A percentile compares a stretch with the other conserved stretches of the same genome.
Conservation (phyloP, 2,888 invertebrate species). For the Dicroscelio sp. region DNA sequence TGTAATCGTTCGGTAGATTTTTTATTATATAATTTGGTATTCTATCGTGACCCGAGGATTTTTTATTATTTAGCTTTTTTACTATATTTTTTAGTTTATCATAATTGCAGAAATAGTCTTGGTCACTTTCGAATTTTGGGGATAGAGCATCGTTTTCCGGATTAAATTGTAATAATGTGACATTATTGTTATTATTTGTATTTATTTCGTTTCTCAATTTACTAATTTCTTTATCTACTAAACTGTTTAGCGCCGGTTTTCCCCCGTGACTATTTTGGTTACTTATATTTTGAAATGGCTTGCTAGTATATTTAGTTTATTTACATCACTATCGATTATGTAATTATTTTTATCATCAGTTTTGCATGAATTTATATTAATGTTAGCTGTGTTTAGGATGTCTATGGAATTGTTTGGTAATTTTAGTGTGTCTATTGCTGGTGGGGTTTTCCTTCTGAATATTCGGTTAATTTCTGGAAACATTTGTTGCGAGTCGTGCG, state of each 20-base stretch:
- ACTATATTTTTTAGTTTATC: background rate
- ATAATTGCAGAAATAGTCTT: background rate
- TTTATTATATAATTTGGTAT: constrained; percentile 4
- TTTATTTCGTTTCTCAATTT: background rate
- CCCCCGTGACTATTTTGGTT: background rate
- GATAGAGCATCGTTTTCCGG: background rate
- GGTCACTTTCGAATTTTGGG: too few species aligned
- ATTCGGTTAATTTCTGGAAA: background rate
- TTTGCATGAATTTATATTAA: background rate
- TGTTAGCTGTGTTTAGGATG: background rate
- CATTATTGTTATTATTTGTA: background rate
- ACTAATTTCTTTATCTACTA: too few species aligned
- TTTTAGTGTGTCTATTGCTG: background rate
- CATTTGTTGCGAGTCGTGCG: background rate
- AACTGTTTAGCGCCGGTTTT: background rate
- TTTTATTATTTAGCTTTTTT: constrained; percentile 17
- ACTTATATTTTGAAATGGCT: background rate
- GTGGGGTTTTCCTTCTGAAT: background rate
- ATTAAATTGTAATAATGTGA: background rate
- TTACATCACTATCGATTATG: background rate
- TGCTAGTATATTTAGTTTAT: background rate
- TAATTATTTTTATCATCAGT: background rate
- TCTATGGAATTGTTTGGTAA: background rate
- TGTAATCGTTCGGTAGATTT: background rate
- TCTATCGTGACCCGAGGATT: background rate